Evolutionary conservation across 2,113 vertebrate genomes (phyloP).

Genomic region (Hippocampus guttulatus): DNA sequence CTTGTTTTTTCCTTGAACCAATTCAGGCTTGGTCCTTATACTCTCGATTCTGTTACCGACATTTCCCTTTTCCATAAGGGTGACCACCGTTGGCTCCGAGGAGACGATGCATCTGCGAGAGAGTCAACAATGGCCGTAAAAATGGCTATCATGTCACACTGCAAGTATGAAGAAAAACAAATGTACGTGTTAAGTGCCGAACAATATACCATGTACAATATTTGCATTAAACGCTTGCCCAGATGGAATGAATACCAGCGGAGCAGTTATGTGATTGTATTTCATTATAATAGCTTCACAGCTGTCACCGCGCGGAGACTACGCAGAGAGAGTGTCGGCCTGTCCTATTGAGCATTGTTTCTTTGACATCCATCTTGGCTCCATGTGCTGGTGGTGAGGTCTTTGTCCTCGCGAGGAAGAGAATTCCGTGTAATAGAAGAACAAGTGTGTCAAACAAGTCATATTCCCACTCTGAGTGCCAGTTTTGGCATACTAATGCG

Average conservation of each 20-base stretch:
- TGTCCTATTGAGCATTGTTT: not conserved
- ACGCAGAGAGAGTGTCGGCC: not conserved
- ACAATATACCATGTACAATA: not conserved
- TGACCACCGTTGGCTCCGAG: conserved; percentile 29
- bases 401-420: no score
- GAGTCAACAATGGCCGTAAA: conserved; percentile 15
- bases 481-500: no score
- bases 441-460: no score
- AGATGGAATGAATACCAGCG: not conserved
- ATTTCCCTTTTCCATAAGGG: conserved; percentile 1
- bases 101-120: conserved; percentile 49
- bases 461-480: no score
- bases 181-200: not conserved
- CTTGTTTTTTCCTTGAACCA: conserved; percentile 67
- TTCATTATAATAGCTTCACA: not conserved
- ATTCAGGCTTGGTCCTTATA: conserved; percentile 32
- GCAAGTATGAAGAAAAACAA: conserved; percentile 5
- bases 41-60: conserved; percentile 60
- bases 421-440: no score
- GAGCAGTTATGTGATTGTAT: not conserved
- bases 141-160: conserved; percentile 1
- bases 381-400: no score
- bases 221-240: not conserved
- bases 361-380: not conserved
- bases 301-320: not conserved